Percentiles rank a stretch among this genome's conserved stretches.
Conservation (phyloP, 2,797 vertebrate genomes). For the Tokudaia muenninki region DNA sequence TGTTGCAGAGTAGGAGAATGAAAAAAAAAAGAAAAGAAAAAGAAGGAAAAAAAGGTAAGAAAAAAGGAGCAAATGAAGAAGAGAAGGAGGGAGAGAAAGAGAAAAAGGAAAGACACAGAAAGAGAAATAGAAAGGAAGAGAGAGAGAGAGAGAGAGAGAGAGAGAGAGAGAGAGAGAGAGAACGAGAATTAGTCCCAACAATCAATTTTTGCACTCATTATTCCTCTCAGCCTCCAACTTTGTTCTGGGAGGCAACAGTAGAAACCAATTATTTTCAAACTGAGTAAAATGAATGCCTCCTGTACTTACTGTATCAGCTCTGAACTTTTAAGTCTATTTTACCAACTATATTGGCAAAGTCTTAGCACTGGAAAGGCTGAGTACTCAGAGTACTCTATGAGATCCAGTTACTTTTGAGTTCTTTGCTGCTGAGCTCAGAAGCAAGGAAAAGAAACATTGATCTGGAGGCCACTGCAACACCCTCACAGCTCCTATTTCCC, state of each 20-base stretch:
- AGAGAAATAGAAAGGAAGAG: accelerated
- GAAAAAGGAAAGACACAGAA: accelerated
- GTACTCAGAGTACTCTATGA: neutral
- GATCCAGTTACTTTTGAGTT: neutral
- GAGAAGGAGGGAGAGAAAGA: neutral
- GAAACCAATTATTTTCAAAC: neutral
- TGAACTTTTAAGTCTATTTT: neutral
- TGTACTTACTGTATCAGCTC: neutral
- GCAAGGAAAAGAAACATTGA: neutral
- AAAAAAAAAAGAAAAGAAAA: neutral
- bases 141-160: neutral
- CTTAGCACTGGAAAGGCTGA: neutral
- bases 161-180: neutral
- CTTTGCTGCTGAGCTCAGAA: neutral
- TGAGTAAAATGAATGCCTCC: neutral
- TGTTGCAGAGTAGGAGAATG: neutral
- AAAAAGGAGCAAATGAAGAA: neutral
- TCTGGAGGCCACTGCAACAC: neutral
- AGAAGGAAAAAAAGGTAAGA: neutral
- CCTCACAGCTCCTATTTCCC: neutral
- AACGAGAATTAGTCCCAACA: neutral
- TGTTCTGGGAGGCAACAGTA: neutral
- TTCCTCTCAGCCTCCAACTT: neutral
- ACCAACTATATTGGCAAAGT: neutral
- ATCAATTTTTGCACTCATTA: neutral